Conservation (phyloP, 2,113 vertebrate species). For the Syngnathus floridae region DNA sequence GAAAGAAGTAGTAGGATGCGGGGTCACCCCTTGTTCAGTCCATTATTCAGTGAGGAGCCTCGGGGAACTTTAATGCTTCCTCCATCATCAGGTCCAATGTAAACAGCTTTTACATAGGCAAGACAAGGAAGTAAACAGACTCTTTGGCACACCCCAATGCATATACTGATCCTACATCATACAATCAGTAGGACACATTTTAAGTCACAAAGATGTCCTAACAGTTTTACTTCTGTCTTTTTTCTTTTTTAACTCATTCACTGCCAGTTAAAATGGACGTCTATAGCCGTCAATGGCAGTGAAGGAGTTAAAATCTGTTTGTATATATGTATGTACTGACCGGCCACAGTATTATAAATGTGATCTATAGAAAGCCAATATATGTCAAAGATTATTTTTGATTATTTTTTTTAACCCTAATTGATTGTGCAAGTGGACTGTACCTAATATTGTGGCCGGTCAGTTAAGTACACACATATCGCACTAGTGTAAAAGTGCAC, state of each 20-base stretch:
- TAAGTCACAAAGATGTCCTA: constrained; percentile 15
- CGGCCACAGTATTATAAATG: not conserved
- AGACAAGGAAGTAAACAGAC: constrained; percentile 60
- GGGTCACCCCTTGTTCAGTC: constrained; percentile 21
- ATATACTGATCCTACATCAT: constrained; percentile 18
- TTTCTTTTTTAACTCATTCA: constrained; percentile 3
- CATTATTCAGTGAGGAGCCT: constrained; percentile 27
- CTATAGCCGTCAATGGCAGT: no score
- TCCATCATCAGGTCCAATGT: constrained; percentile 46
- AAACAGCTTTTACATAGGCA: constrained; percentile 60
- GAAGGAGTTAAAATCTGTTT: constrained; percentile 34
- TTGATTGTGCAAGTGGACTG: constrained; percentile 3
- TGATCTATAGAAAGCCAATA: not conserved
- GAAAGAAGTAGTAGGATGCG: constrained; percentile 10
- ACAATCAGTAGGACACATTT: constrained; percentile 22
- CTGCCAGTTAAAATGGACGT: no score
- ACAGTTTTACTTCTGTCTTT: constrained; percentile 24
- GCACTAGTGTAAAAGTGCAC: constrained; percentile 46
- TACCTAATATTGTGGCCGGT: not conserved
- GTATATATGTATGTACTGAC: constrained; percentile 1
- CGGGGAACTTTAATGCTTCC: constrained; percentile 28
- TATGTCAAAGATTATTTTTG: not conserved
- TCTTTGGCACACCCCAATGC: constrained; percentile 69
- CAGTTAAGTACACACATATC: constrained; percentile 4
- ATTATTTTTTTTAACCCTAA: no score